Conservation (phyloP, 2,888 invertebrate genomes). For the Pheosia gnoma region DNA sequence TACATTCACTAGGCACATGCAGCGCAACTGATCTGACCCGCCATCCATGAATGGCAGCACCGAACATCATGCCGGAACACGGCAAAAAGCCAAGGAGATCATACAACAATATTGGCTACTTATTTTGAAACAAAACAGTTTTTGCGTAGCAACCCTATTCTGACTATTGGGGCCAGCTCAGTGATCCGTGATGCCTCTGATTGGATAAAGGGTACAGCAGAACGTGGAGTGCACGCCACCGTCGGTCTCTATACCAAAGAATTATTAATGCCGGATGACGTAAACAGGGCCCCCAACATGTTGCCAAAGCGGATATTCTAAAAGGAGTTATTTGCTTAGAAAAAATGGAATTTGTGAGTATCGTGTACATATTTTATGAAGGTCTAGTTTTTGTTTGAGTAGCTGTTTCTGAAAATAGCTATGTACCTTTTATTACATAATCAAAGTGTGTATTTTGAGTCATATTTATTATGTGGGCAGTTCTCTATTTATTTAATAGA, state of each 20-base stretch:
- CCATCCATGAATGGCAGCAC: no score
- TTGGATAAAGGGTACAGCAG: constrained; percentile 70
- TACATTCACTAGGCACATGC: no score
- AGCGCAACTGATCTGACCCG: no score
- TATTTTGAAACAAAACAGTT: background rate
- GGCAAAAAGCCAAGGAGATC: no score
- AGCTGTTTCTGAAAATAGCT: no score
- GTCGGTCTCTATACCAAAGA: constrained; percentile 45
- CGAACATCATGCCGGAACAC: no score
- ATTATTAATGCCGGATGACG: constrained; percentile 51
- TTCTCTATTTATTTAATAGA: no score
- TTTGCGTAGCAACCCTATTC: constrained; percentile 5
- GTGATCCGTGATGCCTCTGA: constrained; percentile 66
- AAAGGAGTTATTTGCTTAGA: constrained; percentile 21
- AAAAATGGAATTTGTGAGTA: constrained; percentile 1
- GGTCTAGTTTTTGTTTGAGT: no score
- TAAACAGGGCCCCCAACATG: constrained; percentile 33
- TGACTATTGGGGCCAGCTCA: constrained; percentile 40
- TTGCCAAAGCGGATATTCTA: constrained; percentile 15
- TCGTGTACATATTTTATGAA: background rate
- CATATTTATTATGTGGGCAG: no score
- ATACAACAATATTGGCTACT: no score
- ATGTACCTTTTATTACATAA: no score
- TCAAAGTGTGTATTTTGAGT: no score
- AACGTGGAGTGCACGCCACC: constrained; percentile 45